These are phyloP conservation scores for Coenonympha glycerion DNA, from an alignment of 2,888 invertebrate genomes.

Conservation along the genomic window DNA sequence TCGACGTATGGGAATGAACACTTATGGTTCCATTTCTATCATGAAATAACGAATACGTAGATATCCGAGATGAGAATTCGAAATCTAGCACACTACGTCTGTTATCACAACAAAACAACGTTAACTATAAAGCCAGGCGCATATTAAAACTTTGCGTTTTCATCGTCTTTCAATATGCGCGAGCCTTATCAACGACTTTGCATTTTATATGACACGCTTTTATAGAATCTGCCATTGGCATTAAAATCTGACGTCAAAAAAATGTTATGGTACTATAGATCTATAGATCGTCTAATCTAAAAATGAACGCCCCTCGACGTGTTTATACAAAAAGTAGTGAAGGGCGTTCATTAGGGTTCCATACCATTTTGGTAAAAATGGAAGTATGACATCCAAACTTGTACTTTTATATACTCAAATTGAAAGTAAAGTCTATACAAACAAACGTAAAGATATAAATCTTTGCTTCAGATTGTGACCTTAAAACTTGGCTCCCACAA, in stretches of 20 bases:
- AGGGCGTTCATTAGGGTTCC: no score
- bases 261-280: no score
- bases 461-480: slow-evolving; percentile 11
- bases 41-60: not conserved
- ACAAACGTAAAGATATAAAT: slow-evolving; percentile 11
- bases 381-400: not conserved
- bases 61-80: slow-evolving; percentile 32
- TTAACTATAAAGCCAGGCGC: slow-evolving; percentile 16
- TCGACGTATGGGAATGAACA: no score
- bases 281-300: no score
- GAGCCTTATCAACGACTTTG: slow-evolving; percentile 22
- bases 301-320: no score
- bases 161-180: not conserved
- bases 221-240: not conserved
- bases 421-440: slow-evolving; percentile 15
- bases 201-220: slow-evolving; percentile 19
- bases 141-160: not conserved
- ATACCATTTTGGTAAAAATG: no score
- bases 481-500: slow-evolving; percentile 5
- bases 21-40: not conserved
- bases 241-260: no score
- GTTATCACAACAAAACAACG: slow-evolving; percentile 42
- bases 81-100: slow-evolving; percentile 46
- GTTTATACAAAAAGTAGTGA: no score
- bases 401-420: slow-evolving; percentile 3